A percentile compares a stretch with the other conserved stretches of the same genome.
Evolutionary conservation across 53 echinoderm and acorn worm genomes (phyloP).

Genomic region (Luidia sarsii): DNA sequence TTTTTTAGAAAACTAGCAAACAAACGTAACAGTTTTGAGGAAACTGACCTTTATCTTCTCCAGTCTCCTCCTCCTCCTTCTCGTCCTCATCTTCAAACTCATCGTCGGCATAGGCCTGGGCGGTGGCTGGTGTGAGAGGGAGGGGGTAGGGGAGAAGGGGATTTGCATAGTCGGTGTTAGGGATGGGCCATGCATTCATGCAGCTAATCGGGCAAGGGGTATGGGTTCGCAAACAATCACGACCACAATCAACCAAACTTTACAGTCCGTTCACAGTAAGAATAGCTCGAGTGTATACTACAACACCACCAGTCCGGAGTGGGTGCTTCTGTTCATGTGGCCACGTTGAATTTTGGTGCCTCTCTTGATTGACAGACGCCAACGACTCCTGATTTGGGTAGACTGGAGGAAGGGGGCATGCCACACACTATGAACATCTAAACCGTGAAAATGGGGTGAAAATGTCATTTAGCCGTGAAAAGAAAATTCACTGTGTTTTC

Average conservation of each 20-base stretch:
- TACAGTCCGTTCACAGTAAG: neutral
- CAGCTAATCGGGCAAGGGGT: conserved; percentile 29
- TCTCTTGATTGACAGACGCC: too few relatives aligned
- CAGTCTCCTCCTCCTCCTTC: conserved; percentile 17
- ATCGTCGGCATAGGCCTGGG: conserved; percentile 51
- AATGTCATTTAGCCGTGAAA: too few relatives aligned
- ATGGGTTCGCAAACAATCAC: neutral
- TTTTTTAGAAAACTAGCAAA: neutral
- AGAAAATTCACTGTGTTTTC: too few relatives aligned
- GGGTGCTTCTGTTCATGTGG: too few relatives aligned
- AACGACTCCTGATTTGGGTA: too few relatives aligned
- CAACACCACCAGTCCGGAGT: too few relatives aligned
- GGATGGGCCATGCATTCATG: conserved; percentile 49
- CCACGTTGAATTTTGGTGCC: too few relatives aligned
- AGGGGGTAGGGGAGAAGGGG: conserved; percentile 30
- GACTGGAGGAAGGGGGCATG: too few relatives aligned
- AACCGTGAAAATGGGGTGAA: too few relatives aligned
- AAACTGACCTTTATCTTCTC: conserved; percentile 37
- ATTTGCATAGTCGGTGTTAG: conserved; percentile 3
- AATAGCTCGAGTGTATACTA: neutral
- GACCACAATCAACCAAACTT: neutral
- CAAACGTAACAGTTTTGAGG: too few relatives aligned
- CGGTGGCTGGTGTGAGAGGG: conserved; percentile 36
- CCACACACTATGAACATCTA: too few relatives aligned
- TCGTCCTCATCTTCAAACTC: conserved; percentile 66